Evolutionary conservation across 2,113 vertebrate species (phyloP).

Genomic region (Protobothrops mucrosquamatus): DNA sequence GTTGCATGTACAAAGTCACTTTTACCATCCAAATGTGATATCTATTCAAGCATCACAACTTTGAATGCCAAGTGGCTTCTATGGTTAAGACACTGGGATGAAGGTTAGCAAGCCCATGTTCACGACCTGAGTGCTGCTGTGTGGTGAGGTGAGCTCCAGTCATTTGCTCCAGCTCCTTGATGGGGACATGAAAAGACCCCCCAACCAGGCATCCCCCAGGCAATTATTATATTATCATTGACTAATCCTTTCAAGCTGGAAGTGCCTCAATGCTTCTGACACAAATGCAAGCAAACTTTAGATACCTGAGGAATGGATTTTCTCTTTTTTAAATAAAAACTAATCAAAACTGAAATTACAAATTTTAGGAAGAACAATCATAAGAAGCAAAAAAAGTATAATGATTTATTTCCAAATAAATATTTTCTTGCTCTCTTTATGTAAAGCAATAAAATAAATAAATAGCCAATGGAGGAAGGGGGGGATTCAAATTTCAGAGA

Average conservation of each 20-base stretch:
- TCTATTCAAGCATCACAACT: not conserved
- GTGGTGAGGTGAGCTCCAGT: not conserved
- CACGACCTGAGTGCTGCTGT: not conserved
- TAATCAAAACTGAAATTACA: not conserved
- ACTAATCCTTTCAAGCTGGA: not conserved
- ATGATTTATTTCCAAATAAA: not conserved
- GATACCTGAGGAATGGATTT: fast-evolving
- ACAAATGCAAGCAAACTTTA: not conserved
- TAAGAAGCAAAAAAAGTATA: not conserved
- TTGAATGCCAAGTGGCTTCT: not conserved
- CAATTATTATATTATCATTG: not conserved
- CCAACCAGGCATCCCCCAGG: not conserved
- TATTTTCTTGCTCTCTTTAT: not conserved
- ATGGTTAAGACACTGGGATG: not conserved
- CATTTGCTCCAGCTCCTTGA: not conserved
- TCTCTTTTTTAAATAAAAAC: not conserved
- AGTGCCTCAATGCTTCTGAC: not conserved
- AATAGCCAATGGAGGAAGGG: not conserved
- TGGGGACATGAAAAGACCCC: not conserved
- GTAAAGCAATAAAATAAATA: not conserved
- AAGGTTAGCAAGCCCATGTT: fast-evolving
- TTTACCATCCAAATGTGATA: not conserved
- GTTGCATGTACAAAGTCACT: not conserved
- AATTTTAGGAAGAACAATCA: not conserved
- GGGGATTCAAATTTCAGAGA: not conserved